phyloP scores from a whole-genome alignment of 2,113 vertebrate genomes.

The Pontoporia blainvillei region DNA sequence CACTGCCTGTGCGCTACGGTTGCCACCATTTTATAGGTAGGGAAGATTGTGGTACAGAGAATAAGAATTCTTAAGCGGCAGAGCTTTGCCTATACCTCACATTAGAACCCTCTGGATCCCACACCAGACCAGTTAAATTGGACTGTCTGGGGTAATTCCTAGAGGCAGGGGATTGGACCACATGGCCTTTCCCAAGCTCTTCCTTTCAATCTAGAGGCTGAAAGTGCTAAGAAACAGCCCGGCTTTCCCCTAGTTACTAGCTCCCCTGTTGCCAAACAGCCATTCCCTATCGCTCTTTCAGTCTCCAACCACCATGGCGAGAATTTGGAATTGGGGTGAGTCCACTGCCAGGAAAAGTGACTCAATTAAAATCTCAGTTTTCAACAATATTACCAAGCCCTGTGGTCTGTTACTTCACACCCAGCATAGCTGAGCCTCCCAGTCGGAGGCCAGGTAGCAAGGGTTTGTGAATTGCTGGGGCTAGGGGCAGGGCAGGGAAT shows the following conservation, averaged over 20 bases:
- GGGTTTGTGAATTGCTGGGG: constrained; percentile 26
- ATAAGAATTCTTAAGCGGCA: neutral
- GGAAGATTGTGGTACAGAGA: neutral
- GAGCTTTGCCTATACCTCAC: neutral
- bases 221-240: neutral
- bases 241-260: neutral
- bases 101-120: neutral
- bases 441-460: neutral
- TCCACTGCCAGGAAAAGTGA: constrained; percentile 49
- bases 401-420: constrained; percentile 15
- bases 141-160: neutral
- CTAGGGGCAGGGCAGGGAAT: neutral
- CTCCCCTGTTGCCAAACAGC: neutral
- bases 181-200: neutral
- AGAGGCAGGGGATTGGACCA: neutral
- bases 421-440: neutral
- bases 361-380: constrained; percentile 66
- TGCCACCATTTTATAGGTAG: neutral
- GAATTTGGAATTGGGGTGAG: constrained; percentile 25
- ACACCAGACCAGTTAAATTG: neutral
- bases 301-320: neutral
- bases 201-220: neutral
- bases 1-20: too few species aligned
- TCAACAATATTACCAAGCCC: neutral
- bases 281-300: neutral